A percentile compares a stretch with the other conserved stretches of the same genome.
Conservation (phyloP, 2,888 invertebrate genomes). For the Druceiella hillmani region DNA sequence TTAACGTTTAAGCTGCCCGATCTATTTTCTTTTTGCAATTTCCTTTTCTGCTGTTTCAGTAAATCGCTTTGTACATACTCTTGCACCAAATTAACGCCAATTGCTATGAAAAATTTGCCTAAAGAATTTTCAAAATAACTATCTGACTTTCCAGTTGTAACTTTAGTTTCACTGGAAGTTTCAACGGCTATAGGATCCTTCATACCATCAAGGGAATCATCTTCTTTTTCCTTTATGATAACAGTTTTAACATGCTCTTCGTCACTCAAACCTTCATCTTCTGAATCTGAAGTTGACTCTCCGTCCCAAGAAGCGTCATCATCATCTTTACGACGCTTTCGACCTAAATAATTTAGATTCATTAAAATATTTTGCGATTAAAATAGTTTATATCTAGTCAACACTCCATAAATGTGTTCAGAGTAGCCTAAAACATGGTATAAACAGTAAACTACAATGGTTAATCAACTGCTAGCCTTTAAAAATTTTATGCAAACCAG, state of each 20-base stretch:
- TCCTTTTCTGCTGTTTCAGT: constrained; percentile 79
- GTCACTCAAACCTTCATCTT: constrained; percentile 41
- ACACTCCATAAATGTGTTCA: too few relatives aligned
- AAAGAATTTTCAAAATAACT: constrained; percentile 82
- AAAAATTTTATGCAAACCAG: too few relatives aligned
- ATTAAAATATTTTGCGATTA: too few relatives aligned
- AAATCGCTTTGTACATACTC: constrained; percentile 93
- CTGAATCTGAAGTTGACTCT: constrained; percentile 47
- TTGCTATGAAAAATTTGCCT: constrained; percentile 87
- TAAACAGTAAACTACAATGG: too few relatives aligned
- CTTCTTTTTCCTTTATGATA: constrained; percentile 49
- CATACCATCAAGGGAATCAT: constrained; percentile 46
- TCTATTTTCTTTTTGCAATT: constrained; percentile 63
- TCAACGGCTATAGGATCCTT: constrained; percentile 40
- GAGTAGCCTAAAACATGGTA: too few relatives aligned
- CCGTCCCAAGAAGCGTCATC: constrained; percentile 57
- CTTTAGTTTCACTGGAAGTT: constrained; percentile 33
- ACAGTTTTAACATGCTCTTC: constrained; percentile 37
- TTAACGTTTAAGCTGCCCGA: constrained; percentile 56
- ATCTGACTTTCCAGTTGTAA: constrained; percentile 44
- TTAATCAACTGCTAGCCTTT: too few relatives aligned
- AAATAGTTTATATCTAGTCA: too few relatives aligned
- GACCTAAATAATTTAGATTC: constrained; percentile 32
- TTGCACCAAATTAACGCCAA: constrained; percentile 86
- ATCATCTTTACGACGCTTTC: constrained; percentile 35